Evolutionary conservation across 2,797 vertebrate genomes (phyloP).

Genomic region (Enteromius unitaeniatus): DNA sequence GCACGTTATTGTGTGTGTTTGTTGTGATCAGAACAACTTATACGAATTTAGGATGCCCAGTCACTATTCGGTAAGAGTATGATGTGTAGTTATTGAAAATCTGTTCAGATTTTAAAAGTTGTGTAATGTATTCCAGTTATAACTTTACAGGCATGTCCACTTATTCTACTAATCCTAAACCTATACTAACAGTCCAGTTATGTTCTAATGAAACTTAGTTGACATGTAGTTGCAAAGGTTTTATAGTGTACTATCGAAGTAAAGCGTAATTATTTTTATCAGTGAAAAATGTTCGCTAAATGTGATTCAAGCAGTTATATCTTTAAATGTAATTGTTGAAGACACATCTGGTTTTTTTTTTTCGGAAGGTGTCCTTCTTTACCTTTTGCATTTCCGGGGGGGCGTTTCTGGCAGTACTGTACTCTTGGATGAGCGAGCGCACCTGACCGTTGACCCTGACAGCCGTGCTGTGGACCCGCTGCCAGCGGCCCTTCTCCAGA

Average conservation of each 20-base stretch:
- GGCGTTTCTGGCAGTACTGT: slow-evolving; percentile 74
- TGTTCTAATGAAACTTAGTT: no score
- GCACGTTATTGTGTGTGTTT: no score
- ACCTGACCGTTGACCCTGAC: slow-evolving; percentile 91
- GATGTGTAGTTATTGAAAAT: no score
- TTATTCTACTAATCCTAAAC: no score
- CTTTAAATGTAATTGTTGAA: background rate
- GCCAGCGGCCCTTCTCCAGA: slow-evolving; percentile 92
- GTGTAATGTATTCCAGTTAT: no score
- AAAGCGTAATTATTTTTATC: background rate
- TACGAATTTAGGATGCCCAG: no score
- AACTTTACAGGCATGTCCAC: no score
- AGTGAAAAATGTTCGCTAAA: background rate
- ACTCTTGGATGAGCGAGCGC: slow-evolving; percentile 90
- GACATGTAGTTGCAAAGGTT: no score
- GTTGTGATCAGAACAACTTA: no score
- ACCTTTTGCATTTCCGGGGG: slow-evolving; percentile 90
- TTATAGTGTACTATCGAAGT: background rate
- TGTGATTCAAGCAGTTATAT: background rate
- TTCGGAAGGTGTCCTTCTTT: background rate
- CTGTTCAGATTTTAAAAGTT: no score
- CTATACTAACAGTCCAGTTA: no score
- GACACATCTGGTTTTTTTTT: background rate
- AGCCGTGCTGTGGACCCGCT: slow-evolving; percentile 91
- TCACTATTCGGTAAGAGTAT: no score